Evolutionary conservation across 2,113 vertebrate species (phyloP).

Genomic region (Enhydra lutris): DNA sequence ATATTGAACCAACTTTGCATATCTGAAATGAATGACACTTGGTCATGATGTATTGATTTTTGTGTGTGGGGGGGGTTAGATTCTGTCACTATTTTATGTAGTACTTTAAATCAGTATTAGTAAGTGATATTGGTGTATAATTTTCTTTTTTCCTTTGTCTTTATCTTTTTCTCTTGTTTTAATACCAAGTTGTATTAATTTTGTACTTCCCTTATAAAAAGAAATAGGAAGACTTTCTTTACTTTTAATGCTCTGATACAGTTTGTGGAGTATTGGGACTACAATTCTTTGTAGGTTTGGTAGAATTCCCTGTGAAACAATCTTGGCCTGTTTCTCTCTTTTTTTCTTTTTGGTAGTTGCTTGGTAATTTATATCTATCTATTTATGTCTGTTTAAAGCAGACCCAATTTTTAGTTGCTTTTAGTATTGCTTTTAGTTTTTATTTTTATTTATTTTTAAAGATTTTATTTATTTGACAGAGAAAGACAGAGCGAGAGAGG

Average conservation of each 20-base stretch:
- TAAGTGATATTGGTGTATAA: not conserved
- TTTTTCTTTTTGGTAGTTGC: not conserved
- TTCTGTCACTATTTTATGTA: not conserved
- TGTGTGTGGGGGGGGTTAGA: not conserved
- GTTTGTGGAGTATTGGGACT: not conserved
- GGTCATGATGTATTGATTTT: not conserved
- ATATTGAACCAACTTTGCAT: not conserved
- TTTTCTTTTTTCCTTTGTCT: not conserved
- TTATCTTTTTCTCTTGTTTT: not conserved
- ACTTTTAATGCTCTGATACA: not conserved
- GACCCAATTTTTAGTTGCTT: too few relatives aligned
- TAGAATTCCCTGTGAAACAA: not conserved
- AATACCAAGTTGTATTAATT: not conserved
- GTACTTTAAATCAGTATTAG: not conserved
- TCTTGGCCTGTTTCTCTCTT: not conserved
- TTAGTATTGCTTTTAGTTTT: too few relatives aligned
- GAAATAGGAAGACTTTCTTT: not conserved
- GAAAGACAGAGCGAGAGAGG: too few relatives aligned
- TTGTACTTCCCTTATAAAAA: not conserved
- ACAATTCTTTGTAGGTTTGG: not conserved
- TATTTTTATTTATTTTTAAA: too few relatives aligned
- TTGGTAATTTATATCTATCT: not conserved
- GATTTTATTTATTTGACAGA: too few relatives aligned
- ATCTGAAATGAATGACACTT: not conserved
- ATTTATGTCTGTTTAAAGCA: too few relatives aligned